These are phyloP conservation scores for Peribatodes rhomboidaria DNA, from an alignment of 2,888 invertebrate genomes.

Conservation along the genomic window DNA sequence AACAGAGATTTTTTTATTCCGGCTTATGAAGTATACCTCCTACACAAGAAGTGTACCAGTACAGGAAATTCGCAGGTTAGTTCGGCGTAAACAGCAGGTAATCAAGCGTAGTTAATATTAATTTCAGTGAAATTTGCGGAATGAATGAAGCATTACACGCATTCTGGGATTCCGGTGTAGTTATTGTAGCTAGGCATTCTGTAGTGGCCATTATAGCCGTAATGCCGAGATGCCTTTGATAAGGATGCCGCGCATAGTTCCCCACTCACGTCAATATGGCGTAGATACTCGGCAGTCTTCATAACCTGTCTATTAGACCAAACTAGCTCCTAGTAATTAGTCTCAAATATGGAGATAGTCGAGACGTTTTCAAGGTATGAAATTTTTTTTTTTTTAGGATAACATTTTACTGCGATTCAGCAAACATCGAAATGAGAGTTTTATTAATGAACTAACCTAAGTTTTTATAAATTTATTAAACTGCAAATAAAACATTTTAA, in stretches of 20 bases:
- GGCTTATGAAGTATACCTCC: too few species aligned
- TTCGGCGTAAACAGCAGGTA: neutral
- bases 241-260: conserved; percentile 77
- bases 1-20: too few species aligned
- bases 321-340: too few species aligned
- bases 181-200: conserved; percentile 76
- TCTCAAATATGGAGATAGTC: too few species aligned
- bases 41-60: too few species aligned
- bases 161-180: conserved; percentile 71
- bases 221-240: conserved; percentile 80
- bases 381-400: too few species aligned
- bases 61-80: neutral
- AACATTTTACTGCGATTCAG: too few species aligned
- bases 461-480: too few species aligned
- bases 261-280: conserved; percentile 22
- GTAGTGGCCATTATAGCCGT: conserved; percentile 67
- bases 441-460: too few species aligned
- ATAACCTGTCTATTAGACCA: neutral
- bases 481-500: too few species aligned
- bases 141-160: conserved; percentile 69
- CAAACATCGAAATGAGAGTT: too few species aligned
- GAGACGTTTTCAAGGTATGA: neutral
- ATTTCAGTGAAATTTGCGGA: conserved; percentile 56
- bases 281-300: conserved; percentile 28
- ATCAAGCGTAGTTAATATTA: conserved; percentile 7